Base-by-base conservation (phyloP, 2,888 invertebrate genomes). In the Aspidiotus rigidus region DNA sequence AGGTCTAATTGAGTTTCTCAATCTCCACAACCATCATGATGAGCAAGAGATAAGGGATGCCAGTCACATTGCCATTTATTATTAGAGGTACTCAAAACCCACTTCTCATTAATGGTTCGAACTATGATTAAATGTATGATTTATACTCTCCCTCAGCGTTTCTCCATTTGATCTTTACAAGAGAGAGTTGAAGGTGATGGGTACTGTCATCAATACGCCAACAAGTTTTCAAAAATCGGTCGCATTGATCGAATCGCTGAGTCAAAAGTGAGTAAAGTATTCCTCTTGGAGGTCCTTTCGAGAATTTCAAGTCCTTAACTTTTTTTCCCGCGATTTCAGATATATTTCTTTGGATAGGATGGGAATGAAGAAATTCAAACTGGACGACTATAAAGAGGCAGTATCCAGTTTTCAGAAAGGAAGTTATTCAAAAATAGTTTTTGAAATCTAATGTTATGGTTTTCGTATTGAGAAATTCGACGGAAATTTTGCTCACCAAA, bases 191-290 rank as follows among this genome's bases (percentile, higher is more conserved):
- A 83, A 82, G 0, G 78, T 88, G 7, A 78, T 84, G 53, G 87
- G 86, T 0, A 44, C 57, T 7, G 84, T 85, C 0, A 84, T 84
- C 73, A 84, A 87, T 70, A 88, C 88, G 75, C 86, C 86, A 0
- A 86, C 81, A 75, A 82, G 83, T 16, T 87, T 87, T 77, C 82
- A 82, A 0, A 86, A 83, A 74, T 84, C 86, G 0, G 76, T 88
- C 10, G 81, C 82, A 0, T 79, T 86, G 73, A 77, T 87, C 1
- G 82, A 82, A 72, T 83, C 86, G 2, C 83, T 88, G 83, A 83
- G 85, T 0, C 79, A 79, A 73, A 81, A 81, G 83, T 83, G 73
- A 74, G 71, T 55, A 16, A 64, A 54, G 7, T 6, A 15, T 5
- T 28, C 28, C 15, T 16, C 62, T 7, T 8, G n/a, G 7, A n/a